Conservation (phyloP, 2,113 vertebrate genomes). For the Neotoma lepida region DNA sequence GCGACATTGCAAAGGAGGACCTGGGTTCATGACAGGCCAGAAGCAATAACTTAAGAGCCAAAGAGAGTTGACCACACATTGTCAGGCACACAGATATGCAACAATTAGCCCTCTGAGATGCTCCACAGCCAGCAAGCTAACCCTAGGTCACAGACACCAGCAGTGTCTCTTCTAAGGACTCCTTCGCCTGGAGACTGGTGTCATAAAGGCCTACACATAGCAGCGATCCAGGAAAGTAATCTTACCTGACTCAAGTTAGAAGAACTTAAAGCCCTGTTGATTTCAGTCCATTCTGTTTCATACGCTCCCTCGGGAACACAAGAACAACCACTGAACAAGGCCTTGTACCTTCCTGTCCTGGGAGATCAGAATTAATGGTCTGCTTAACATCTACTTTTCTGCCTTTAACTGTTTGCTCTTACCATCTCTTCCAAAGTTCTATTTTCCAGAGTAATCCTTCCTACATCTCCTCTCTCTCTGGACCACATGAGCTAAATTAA, state of each 20-base stretch:
- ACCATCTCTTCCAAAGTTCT: neutral
- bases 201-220: neutral
- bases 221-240: neutral
- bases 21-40: neutral
- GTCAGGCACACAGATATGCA: neutral
- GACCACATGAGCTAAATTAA: neutral
- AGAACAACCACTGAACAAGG: neutral
- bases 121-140: neutral
- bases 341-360: neutral
- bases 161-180: neutral
- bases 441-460: slow-evolving; percentile 27
- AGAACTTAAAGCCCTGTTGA: neutral
- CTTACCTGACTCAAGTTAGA: neutral
- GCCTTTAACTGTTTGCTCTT: neutral
- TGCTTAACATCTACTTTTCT: neutral
- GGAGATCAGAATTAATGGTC: neutral
- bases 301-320: neutral
- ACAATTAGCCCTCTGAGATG: neutral
- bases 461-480: neutral
- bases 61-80: neutral
- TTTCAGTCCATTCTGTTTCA: neutral
- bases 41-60: neutral
- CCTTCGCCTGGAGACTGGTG: neutral
- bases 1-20: accelerated
- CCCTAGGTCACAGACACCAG: neutral